A percentile compares a stretch with the other conserved stretches of the same genome.
These are phyloP conservation scores for Ciconia stormi DNA, from an alignment of 2,113 vertebrate genomes.

Conservation along the genomic window DNA sequence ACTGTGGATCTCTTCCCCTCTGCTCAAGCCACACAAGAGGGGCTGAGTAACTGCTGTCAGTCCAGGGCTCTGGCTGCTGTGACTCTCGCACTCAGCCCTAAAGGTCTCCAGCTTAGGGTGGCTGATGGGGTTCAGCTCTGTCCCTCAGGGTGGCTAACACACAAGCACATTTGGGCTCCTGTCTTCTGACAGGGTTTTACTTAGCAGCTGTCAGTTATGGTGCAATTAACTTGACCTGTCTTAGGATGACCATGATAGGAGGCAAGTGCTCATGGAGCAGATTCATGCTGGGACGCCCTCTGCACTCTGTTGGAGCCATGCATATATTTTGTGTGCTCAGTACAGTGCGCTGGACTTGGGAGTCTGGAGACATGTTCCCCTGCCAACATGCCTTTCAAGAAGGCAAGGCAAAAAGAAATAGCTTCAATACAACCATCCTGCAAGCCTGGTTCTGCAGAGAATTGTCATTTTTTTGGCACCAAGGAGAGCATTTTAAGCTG, in stretches of 20 bases:
- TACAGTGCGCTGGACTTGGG: background rate
- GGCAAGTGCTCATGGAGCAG: background rate
- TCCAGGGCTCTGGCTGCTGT: background rate
- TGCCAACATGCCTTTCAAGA: conserved; percentile 17
- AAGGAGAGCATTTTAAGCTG: conserved; percentile 22
- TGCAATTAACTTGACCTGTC: background rate
- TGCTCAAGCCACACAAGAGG: background rate
- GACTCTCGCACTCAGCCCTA: background rate
- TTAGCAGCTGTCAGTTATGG: background rate
- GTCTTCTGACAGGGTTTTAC: background rate
- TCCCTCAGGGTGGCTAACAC: background rate
- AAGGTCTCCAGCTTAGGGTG: background rate
- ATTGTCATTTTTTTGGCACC: conserved; percentile 49
- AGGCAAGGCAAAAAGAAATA: conserved; percentile 31
- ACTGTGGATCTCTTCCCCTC: background rate
- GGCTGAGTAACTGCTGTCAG: background rate
- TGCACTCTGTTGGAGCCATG: background rate
- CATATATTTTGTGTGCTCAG: background rate
- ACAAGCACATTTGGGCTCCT: background rate
- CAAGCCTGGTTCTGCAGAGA: conserved; percentile 1
- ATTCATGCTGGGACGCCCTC: background rate
- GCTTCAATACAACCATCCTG: conserved; percentile 10
- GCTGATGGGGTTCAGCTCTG: background rate
- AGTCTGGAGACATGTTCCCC: background rate
- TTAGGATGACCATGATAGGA: background rate